Percentiles rank a stretch among this genome's conserved stretches.
Evolutionary conservation across 2,797 vertebrate genomes (phyloP).

Genomic region (Platalea minor): DNA sequence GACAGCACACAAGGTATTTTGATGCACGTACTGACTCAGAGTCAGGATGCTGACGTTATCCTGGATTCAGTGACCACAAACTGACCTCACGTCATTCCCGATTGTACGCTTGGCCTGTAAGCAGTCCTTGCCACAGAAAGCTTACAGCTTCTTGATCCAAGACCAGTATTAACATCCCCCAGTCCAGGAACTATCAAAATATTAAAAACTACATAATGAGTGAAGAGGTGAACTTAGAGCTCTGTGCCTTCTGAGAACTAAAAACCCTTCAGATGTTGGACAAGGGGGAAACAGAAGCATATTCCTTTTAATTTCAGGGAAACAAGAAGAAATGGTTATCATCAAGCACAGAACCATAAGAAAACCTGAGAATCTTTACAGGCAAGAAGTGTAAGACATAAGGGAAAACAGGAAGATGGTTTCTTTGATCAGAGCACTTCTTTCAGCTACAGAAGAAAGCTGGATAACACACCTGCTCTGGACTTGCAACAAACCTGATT

Average conservation of each 20-base stretch:
- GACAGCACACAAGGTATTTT: background rate
- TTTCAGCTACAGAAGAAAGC: background rate
- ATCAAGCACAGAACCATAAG: fast-evolving
- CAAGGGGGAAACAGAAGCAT: background rate
- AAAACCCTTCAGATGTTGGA: background rate
- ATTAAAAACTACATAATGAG: background rate
- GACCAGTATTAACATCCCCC: background rate
- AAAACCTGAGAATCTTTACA: background rate
- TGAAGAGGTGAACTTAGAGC: background rate
- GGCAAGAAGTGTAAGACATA: background rate
- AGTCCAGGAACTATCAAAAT: background rate
- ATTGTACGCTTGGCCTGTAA: background rate
- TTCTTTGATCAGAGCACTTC: background rate
- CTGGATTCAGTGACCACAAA: background rate
- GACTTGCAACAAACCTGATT: background rate
- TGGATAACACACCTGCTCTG: background rate
- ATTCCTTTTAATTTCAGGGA: background rate
- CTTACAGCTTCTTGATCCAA: background rate
- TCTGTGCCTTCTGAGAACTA: background rate
- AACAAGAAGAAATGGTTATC: background rate
- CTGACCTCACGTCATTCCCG: background rate
- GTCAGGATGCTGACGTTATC: background rate
- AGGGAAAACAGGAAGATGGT: background rate
- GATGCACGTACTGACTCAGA: background rate
- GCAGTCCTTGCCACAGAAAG: background rate